Base-by-base conservation (phyloP, 1,140 invertebrate species). In the Papilio polytes region DNA sequence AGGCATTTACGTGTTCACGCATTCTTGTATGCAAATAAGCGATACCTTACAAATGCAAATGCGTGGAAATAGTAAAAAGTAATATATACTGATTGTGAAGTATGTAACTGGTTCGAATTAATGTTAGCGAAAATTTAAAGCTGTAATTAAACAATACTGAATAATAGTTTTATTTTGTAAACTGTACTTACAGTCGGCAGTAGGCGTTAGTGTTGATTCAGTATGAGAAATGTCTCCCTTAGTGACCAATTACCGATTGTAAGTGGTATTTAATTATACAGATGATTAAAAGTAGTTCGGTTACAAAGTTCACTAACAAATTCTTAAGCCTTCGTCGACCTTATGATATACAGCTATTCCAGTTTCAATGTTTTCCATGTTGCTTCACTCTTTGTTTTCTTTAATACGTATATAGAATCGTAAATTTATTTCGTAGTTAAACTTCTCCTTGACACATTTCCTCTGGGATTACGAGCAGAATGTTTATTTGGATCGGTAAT, bases 391-490 rank as follows among this genome's bases (percentile, higher is more conserved):
- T 70, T 31, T 70, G 63, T 31, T 70, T 26, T 70, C 63, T 70
- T 70, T 70, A 26, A 63, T 13, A 70, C 63, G 22, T 36, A 70
- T 70, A 70, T 31, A 70, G 63, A 13, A 36, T 15, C 63, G 63
- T 70, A 73, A 73, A 18, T 73, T 20, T 73, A 36, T 44, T 20
- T 10, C 20, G 8, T 44, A 41, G 36, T 73, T 51, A 51, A 76
- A 76, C 46, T 76, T 76, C 46, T 76, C 74, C 74, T 76, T 76
- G 74, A 76, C 74, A 76, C 22, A 76, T 76, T 76, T 76, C 73
- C 9, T 36, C 36, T 41, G 36, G 18, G 73, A 44, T 72, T 48
- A 44, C 74, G 74, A 76, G 46, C 74, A 31, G 74, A 76, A 26
- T 6, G 46, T 76, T 53, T 76, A 76, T 76, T 76, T 76, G 12